Percentiles rank a stretch among this genome's conserved stretches.
phyloP scores from a whole-genome alignment of 2,888 invertebrate genomes.

The Stenchaetothrips biformis region DNA sequence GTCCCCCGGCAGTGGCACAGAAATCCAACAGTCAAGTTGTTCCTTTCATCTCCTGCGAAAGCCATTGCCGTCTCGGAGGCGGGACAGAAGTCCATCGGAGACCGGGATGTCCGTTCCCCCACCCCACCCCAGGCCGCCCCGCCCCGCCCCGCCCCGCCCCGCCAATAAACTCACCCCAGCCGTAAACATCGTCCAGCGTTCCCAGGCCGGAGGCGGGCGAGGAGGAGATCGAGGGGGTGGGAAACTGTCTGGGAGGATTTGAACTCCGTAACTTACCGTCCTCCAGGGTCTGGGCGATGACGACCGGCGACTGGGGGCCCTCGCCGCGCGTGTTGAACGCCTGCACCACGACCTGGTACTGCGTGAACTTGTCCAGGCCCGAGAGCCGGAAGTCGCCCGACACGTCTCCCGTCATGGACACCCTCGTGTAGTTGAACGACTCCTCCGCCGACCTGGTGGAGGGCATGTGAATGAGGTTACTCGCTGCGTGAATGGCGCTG shows the following conservation, averaged over 20 bases:
- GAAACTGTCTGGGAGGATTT: background rate
- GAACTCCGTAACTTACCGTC: conserved; percentile 55
- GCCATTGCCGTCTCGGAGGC: background rate
- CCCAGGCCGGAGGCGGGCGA: background rate
- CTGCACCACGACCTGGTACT: conserved; percentile 76
- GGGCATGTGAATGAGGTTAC: too few relatives aligned
- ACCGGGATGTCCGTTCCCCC: background rate
- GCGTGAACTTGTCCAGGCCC: conserved; percentile 69
- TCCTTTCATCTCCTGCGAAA: conserved; percentile 3
- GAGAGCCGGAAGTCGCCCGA: conserved; percentile 45
- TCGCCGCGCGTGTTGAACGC: conserved; percentile 81
- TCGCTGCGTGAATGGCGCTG: too few relatives aligned
- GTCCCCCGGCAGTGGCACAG: background rate
- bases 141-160: background rate
- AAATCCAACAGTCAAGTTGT: conserved; percentile 35
- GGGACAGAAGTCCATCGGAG: background rate
- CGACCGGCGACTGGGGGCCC: conserved; percentile 74
- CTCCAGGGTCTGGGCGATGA: conserved; percentile 72
- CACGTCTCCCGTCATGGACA: conserved; percentile 20
- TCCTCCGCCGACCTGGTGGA: conserved; percentile 12
- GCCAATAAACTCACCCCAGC: background rate
- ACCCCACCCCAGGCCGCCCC: background rate
- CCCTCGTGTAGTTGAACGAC: conserved; percentile 27
- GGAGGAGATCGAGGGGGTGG: background rate
- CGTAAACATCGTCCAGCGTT: too few relatives aligned